Evolutionary conservation across 37 sponge, comb jelly and placozoan species (phyloP), one percentile per base, ranked within the genome.

Genomic region (Spongilla lacustris): DNA sequence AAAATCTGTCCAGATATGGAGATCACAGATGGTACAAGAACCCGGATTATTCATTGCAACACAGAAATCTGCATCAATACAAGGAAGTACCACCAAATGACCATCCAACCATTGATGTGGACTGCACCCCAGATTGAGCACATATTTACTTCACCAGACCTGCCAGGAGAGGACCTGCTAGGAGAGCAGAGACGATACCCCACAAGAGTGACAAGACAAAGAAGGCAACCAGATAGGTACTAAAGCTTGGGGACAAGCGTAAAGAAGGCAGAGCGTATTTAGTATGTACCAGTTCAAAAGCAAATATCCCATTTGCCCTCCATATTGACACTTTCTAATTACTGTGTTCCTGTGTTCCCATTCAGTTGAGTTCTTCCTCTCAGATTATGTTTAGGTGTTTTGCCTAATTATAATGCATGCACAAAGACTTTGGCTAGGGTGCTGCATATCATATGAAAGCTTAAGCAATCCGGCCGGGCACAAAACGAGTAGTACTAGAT

Each of bases 201-300:
- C 58, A 58, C 58, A 58, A n/a, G n/a, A n/a, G n/a, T n/a, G n/a
- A n/a, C n/a, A n/a, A 58, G 58, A 58, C 58, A 58, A 58, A 58
- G 58, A 17, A 58, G 58, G 21, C 58, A 58, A 58, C 58, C 58
- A 58, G 58, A 46, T 46, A 58, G 58, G 58, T 14, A 58, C 58
- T 58, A 58, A 58, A 10, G 58, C 19, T 58, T 58, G 58, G 11
- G 58, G 58, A 58, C 58, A 58, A 58, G 58, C 58, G 4, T 58
- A 58, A 58, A 58, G 58, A 58, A 14, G 58, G 58, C 14, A 58
- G 58, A 58, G 58, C 58, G 11, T 58, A 58, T 58, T 8, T 58
- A 58, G 58, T 58, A 17, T 58, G 58, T 17, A 58, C 41, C 41
- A 41, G 41, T 41, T 9, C 6, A 6, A 41, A 41, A 9, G 41